These are phyloP conservation scores for Spinibarbus caldwelli DNA, from an alignment of 2,797 vertebrate species.

Conservation along the genomic window DNA sequence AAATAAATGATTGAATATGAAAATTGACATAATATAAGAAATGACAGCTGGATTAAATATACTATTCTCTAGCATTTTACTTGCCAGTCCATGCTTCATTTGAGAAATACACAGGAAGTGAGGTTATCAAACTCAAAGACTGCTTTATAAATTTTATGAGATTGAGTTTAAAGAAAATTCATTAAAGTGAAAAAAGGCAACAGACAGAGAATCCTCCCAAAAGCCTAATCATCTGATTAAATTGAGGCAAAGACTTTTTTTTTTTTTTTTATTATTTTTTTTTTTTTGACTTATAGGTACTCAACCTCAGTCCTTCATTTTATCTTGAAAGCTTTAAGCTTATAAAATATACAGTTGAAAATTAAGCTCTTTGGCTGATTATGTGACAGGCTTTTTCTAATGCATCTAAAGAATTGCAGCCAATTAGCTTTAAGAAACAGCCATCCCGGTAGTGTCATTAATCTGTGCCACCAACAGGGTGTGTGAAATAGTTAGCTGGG, in stretches of 20 bases:
- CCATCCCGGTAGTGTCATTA: constrained; percentile 72
- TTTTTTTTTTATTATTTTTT: too few species aligned
- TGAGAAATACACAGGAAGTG: constrained; percentile 24
- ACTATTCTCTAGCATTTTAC: not conserved
- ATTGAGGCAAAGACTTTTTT: constrained; percentile 65
- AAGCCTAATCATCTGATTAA: constrained; percentile 73
- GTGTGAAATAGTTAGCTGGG: constrained; percentile 69
- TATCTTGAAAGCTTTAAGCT: constrained; percentile 65
- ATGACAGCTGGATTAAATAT: not conserved
- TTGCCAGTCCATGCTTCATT: not conserved
- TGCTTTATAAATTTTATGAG: constrained; percentile 19
- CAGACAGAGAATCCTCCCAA: constrained; percentile 48
- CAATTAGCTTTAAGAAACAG: constrained; percentile 77
- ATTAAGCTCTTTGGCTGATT: constrained; percentile 68
- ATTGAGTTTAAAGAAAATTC: constrained; percentile 22
- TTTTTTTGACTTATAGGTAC: constrained; percentile 36
- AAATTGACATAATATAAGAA: not conserved
- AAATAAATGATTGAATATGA: not conserved
- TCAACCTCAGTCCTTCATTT: not conserved
- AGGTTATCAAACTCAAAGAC: not conserved
- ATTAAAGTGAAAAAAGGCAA: constrained; percentile 53
- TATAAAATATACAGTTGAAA: constrained; percentile 74
- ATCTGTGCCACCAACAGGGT: constrained; percentile 70
- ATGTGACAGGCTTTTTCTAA: constrained; percentile 55
- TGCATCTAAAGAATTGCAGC: constrained; percentile 65